These are phyloP conservation scores for Tragelaphus scriptus DNA, from an alignment of 2,113 vertebrate species.

Conservation along the genomic window DNA sequence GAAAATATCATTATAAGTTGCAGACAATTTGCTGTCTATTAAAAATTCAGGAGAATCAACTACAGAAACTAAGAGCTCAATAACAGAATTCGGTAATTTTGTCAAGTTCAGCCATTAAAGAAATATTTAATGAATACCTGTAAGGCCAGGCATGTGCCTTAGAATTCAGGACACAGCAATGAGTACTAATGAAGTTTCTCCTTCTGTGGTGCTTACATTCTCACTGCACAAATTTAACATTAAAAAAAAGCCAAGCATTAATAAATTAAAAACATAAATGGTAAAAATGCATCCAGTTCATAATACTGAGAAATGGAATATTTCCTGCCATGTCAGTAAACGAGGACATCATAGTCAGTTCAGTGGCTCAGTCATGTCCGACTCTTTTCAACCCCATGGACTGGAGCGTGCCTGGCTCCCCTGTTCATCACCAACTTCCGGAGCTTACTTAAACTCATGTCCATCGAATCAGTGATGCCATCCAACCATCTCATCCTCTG, in stretches of 20 bases:
- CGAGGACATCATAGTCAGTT: not conserved
- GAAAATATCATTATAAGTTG: not conserved
- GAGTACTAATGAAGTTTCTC: not conserved
- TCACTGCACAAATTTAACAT: not conserved
- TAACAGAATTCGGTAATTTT: not conserved
- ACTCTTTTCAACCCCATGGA: not conserved
- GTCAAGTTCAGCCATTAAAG: not conserved
- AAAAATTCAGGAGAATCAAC: not conserved
- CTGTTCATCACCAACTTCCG: not conserved
- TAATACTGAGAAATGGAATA: not conserved
- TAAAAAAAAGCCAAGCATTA: not conserved
- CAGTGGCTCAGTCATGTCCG: fast-evolving
- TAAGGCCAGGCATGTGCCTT: not conserved
- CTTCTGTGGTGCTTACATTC: not conserved
- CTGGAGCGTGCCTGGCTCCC: not conserved
- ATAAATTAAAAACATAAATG: not conserved
- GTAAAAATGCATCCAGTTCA: not conserved
- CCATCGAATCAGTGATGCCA: fast-evolving
- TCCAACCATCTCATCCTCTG: not conserved
- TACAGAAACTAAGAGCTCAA: not conserved
- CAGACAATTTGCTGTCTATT: not conserved
- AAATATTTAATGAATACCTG: not conserved
- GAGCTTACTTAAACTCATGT: not conserved
- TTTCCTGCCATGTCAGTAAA: not conserved
- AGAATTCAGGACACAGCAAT: not conserved